Evolutionary conservation across 2,888 invertebrate species (phyloP).

Genomic region (Nasonia oneida): DNA sequence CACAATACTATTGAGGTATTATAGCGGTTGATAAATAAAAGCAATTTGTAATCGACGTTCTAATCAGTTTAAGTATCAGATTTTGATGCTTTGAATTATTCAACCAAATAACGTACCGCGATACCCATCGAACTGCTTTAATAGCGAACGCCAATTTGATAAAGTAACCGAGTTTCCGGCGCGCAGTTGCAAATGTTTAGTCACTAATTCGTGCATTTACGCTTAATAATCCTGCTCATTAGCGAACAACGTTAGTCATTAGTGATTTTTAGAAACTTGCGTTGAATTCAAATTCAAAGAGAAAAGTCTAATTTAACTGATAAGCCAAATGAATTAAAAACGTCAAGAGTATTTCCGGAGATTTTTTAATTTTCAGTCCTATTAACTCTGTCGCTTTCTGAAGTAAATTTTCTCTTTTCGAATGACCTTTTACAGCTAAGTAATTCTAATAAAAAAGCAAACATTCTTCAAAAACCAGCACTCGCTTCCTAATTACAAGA

Average conservation of each 20-base stretch:
- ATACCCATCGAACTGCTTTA: not conserved
- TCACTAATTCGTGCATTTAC: not conserved
- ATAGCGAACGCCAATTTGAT: not conserved
- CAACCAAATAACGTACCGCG: not conserved
- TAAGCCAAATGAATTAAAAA: not conserved
- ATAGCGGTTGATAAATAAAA: too few species aligned
- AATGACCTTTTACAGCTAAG: too few species aligned
- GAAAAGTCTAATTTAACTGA: not conserved
- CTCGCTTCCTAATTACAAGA: not conserved
- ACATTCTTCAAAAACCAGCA: not conserved
- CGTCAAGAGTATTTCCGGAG: not conserved
- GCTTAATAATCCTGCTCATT: not conserved
- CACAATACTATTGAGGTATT: not conserved
- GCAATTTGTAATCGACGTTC: too few species aligned
- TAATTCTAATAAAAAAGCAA: not conserved
- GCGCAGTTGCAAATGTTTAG: not conserved
- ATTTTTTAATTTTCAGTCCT: not conserved
- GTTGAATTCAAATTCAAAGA: not conserved
- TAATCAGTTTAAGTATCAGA: too few species aligned
- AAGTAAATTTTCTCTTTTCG: not conserved
- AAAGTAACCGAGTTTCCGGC: not conserved
- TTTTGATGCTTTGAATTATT: too few species aligned
- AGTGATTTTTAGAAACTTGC: not conserved
- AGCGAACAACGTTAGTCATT: not conserved
- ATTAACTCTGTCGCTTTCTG: not conserved